These are phyloP conservation scores for Opisthocomus hoazin DNA, from an alignment of 2,113 vertebrate species.

Conservation along the genomic window DNA sequence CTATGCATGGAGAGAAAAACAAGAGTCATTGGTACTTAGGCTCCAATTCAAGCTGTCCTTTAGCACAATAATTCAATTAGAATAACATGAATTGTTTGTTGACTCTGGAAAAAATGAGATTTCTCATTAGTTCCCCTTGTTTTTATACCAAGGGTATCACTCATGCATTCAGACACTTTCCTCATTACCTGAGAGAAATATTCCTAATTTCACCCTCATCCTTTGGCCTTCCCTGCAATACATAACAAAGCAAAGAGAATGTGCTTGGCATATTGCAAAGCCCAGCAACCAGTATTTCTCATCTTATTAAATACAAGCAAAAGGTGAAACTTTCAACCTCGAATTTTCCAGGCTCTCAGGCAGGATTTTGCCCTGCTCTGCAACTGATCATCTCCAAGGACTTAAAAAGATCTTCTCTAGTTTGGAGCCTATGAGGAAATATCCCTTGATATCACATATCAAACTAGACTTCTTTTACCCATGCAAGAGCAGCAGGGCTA, in stretches of 20 bases:
- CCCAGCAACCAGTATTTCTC: not conserved
- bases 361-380: conserved; percentile 2
- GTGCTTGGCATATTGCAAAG: not conserved
- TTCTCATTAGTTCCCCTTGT: not conserved
- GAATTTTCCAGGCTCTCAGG: not conserved
- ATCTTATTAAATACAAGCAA: not conserved
- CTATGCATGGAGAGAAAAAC: not conserved
- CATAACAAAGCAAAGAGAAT: not conserved
- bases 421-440: conserved; percentile 17
- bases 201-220: not conserved
- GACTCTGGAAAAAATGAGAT: not conserved
- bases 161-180: not conserved
- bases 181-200: not conserved
- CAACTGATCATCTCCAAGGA: conserved; percentile 29
- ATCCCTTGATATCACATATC: conserved; percentile 27
- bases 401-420: conserved; percentile 31
- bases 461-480: not conserved
- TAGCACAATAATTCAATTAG: not conserved
- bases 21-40: not conserved
- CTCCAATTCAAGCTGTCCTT: not conserved
- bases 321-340: not conserved
- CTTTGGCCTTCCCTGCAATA: not conserved
- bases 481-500: not conserved
- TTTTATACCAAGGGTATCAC: not conserved
- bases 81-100: not conserved